These are phyloP conservation scores for Brachionus asplanchnoidis DNA, from an alignment of 1,140 invertebrate genomes.

Conservation along the genomic window DNA sequence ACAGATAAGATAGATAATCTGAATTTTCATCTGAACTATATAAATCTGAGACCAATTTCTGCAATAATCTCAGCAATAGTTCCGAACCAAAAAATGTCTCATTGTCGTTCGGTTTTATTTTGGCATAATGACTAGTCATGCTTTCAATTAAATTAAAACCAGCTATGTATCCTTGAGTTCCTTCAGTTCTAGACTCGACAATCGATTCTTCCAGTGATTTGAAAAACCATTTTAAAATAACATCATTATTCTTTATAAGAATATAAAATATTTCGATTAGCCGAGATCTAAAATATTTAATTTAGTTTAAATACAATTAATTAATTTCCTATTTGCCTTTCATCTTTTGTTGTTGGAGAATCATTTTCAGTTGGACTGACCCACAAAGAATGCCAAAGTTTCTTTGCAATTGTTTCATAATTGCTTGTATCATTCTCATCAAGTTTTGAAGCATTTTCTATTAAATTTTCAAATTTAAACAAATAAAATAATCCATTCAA, in stretches of 20 bases:
- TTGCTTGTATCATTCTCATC: background rate
- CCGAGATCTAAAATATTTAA: background rate
- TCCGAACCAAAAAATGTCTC: background rate
- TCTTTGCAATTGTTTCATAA: slow-evolving; percentile 8
- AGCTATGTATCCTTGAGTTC: background rate
- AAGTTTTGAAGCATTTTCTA: background rate
- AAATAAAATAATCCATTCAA: slow-evolving; percentile 3
- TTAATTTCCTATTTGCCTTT: background rate
- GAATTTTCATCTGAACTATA: background rate
- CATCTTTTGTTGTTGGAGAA: background rate
- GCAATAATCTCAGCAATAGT: background rate
- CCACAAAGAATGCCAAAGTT: slow-evolving; percentile 17
- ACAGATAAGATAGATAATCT: background rate
- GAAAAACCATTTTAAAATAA: slow-evolving; percentile 1
- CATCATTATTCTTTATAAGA: background rate
- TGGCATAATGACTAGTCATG: background rate
- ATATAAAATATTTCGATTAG: slow-evolving; percentile 13
- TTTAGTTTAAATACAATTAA: background rate
- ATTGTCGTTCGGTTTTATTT: background rate
- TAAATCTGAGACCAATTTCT: background rate
- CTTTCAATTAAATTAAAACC: background rate
- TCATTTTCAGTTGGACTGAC: background rate
- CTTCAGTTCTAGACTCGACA: background rate
- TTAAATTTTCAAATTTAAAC: background rate
- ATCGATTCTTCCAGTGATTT: background rate